Evolutionary conservation across 2,888 invertebrate species (phyloP).

Genomic region (Ptychoptera contaminata): DNA sequence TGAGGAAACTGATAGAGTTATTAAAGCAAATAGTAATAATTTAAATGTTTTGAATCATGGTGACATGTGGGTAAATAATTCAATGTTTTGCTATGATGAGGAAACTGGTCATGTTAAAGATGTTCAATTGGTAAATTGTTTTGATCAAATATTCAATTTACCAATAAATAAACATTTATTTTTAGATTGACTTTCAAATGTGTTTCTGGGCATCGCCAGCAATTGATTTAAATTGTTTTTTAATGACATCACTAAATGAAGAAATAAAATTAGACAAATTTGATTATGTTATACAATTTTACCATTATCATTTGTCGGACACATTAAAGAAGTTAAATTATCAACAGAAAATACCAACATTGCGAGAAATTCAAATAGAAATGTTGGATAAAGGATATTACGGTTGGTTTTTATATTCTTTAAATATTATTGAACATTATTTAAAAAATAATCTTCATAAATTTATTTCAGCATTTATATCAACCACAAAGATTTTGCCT

Average conservation of each 20-base stretch:
- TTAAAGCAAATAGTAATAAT: background rate
- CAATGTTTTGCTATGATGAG: background rate
- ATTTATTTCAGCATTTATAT: no score
- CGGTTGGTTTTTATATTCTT: no score
- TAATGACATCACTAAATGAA: conserved; percentile 4
- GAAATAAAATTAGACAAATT: conserved; percentile 4
- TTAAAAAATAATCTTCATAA: no score
- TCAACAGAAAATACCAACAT: background rate
- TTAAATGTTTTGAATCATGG: conserved; percentile 2
- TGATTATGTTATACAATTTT: conserved; percentile 5
- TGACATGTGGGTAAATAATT: conserved; percentile 1
- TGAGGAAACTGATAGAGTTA: background rate
- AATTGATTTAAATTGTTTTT: conserved; percentile 2
- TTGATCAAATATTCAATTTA: no score
- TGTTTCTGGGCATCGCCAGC: conserved; percentile 1
- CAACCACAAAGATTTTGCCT: background rate
- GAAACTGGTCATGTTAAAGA: conserved; percentile 1
- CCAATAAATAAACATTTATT: no score
- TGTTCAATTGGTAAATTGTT: background rate
- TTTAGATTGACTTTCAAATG: conserved; percentile 7
- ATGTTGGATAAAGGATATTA: background rate
- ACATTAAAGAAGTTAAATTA: conserved; percentile 2
- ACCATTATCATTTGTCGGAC: conserved; percentile 2
- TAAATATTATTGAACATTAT: no score
- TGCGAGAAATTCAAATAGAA: background rate